Conservation (phyloP, 2,113 vertebrate species). For the Mohoua ochrocephala region DNA sequence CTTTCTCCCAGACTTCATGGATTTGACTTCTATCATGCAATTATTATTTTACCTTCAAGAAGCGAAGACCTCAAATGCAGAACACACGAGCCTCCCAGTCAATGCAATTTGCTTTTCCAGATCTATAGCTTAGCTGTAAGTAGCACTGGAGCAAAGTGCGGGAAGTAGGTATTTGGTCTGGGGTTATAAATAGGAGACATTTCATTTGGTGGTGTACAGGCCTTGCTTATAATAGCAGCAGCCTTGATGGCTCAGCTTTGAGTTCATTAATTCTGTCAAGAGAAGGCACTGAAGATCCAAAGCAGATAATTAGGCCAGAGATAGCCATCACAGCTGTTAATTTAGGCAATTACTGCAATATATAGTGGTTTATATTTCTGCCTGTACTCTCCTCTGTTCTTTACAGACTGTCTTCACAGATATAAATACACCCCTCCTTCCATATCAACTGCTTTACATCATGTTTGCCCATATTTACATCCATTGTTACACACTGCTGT, state of each 20-base stretch:
- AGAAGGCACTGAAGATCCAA: neutral
- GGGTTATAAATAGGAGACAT: neutral
- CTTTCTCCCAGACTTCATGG: neutral
- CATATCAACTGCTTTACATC: rapidly evolving
- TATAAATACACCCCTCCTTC: neutral
- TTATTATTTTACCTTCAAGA: neutral
- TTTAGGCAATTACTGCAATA: neutral
- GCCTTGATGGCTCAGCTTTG: neutral
- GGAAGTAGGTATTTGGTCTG: neutral
- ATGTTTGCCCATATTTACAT: neutral
- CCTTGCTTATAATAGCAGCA: neutral
- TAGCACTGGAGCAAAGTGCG: neutral
- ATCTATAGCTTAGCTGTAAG: neutral
- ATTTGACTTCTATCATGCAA: neutral
- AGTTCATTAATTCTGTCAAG: neutral
- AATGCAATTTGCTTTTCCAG: neutral
- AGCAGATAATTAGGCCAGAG: neutral
- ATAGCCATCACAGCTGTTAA: neutral
- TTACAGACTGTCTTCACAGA: neutral
- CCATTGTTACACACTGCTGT: neutral
- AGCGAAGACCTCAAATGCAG: neutral
- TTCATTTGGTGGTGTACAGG: neutral
- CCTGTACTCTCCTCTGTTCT: neutral
- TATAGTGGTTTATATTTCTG: neutral
- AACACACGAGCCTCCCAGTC: neutral